Evolutionary conservation across 2,888 invertebrate genomes (phyloP).

Genomic region (Nebria brevicollis): DNA sequence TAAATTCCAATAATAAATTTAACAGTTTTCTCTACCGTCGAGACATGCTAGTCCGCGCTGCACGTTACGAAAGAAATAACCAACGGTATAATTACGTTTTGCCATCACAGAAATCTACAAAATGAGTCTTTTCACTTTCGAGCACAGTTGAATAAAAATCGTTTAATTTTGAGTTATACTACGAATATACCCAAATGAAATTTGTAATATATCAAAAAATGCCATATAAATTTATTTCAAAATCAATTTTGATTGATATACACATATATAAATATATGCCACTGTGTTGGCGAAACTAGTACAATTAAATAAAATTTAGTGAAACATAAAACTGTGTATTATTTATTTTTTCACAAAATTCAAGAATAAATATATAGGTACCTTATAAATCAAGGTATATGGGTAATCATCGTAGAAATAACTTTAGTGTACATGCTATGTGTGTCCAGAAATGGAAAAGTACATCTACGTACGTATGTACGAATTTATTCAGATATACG

Average conservation of each 20-base stretch:
- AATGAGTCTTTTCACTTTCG: not conserved
- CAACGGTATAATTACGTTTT: not conserved
- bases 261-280: not conserved
- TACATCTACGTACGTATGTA: not conserved
- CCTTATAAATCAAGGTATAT: too few relatives aligned
- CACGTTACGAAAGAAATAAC: not conserved
- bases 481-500: not conserved
- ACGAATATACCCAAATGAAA: not conserved
- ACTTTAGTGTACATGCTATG: too few relatives aligned
- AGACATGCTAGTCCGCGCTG: not conserved
- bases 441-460: not conserved
- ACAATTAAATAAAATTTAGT: too few relatives aligned
- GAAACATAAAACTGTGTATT: too few relatives aligned
- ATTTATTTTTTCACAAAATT: too few relatives aligned
- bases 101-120: not conserved
- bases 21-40: not conserved
- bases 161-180: not conserved
- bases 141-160: not conserved
- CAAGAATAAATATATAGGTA: too few relatives aligned
- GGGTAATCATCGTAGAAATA: too few relatives aligned
- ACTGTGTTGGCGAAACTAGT: too few relatives aligned
- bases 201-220: not conserved
- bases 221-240: not conserved
- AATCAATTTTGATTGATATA: not conserved
- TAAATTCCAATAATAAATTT: conserved; percentile 21